phyloP scores from a whole-genome alignment of 2,113 vertebrate genomes.

The Cebus imitator region DNA sequence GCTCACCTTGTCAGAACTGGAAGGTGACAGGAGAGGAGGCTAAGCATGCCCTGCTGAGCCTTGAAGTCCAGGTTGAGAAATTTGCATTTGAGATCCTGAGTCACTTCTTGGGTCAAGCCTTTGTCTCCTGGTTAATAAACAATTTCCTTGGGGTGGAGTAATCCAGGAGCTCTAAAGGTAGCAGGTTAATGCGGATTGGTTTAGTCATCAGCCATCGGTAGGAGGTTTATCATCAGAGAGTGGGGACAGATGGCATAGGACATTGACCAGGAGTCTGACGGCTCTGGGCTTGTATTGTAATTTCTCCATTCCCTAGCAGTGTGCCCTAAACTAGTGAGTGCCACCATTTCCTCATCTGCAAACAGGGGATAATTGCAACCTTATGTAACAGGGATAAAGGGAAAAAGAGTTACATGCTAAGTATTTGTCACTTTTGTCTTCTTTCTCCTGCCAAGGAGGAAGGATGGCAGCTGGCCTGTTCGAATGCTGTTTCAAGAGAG shows the following conservation, averaged over 20 bases:
- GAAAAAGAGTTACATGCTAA: neutral
- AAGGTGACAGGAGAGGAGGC: neutral
- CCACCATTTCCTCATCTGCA: neutral
- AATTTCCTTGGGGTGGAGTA: neutral
- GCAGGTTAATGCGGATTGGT: neutral
- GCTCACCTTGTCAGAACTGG: neutral
- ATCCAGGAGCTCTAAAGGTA: neutral
- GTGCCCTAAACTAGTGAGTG: neutral
- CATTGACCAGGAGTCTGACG: too few species aligned
- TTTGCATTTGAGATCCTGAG: neutral
- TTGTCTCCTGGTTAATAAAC: neutral
- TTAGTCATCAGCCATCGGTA: neutral
- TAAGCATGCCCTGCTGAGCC: neutral
- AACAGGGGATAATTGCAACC: neutral
- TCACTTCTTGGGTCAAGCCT: conserved; percentile 11
- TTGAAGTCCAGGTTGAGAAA: neutral
- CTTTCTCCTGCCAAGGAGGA: neutral
- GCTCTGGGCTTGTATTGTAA: neutral
- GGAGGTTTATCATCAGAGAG: neutral
- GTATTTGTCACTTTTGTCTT: neutral
- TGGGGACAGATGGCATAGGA: neutral
- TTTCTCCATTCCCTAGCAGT: neutral
- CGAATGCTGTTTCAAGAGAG: neutral
- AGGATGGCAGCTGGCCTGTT: neutral
- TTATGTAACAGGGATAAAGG: neutral